Evolutionary conservation across 2,888 invertebrate species (phyloP), one percentile per base, ranked within the genome.

Genomic region (Apantesis nais): DNA sequence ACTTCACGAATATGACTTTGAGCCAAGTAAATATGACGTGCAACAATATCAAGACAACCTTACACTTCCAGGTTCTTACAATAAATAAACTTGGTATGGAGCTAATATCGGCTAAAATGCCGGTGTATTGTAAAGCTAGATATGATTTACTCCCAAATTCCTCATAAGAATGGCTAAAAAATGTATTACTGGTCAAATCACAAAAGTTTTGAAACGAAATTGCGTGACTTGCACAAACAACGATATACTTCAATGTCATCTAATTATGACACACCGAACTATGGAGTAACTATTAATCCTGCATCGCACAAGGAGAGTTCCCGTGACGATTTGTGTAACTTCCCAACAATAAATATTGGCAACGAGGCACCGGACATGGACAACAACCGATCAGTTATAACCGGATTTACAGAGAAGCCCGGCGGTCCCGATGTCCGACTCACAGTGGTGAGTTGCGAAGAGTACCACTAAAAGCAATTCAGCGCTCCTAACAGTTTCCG

Each of bases 81-180:
- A 0, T 7, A 8, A 19, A 52, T 25, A n/a, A n/a, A 16, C 34
- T 16, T n/a, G 37, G 2, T 0, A 52, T 65, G 16, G 65, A 65
- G n/a, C 16, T 52, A n/a, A 52, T 65, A 52, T 14, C 65, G 2
- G n/a, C 34, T 0, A 8, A 37, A 2, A 9, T 65, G 65, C 65
- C 65, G 16, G 65, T 65, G 25, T 65, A 37, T 12, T 65, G 65
- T 34, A 52, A 65, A 25, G 65, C 65, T n/a, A 37, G 37, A 12
- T 65, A 52, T 8, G 55, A 58, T 1, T 2, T 29, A 58, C 4
- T 29, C 4, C 11, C 0, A 0, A n/a, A n/a, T 11, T 25, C 25
- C 0, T 29, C 14, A 16, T 12, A 29, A 58, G 25, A 58, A 25
- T 14, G 14, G 16, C 14, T 1, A 29, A 16, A 29, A 14, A 25